Evolutionary conservation across 1,140 invertebrate genomes (phyloP).

Genomic region (Atopsyche davidsoni): DNA sequence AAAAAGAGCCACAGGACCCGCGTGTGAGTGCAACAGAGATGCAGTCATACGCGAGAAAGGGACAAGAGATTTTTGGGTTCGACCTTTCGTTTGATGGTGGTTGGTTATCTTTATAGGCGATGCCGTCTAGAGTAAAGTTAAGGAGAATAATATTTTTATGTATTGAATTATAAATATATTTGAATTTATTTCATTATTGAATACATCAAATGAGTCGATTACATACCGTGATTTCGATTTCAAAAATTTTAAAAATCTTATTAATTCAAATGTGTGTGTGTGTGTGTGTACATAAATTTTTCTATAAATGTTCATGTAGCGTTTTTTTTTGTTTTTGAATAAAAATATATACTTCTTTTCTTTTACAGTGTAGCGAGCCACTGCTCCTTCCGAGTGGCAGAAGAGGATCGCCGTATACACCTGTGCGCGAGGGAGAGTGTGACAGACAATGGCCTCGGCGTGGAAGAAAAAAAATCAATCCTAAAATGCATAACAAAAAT

Average conservation of each 20-base stretch:
- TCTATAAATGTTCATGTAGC: no score
- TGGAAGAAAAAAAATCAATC: slow-evolving; percentile 29
- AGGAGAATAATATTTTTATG: slow-evolving; percentile 10
- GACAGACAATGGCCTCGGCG: slow-evolving; percentile 7
- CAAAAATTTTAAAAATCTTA: no score
- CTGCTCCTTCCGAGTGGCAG: slow-evolving; percentile 23
- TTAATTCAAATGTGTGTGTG: no score
- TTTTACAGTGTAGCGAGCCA: background rate
- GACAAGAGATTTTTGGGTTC: slow-evolving; percentile 14
- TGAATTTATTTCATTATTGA: no score
- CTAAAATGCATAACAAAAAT: slow-evolving; percentile 29
- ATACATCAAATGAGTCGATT: no score
- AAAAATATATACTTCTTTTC: no score
- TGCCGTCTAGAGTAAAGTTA: slow-evolving; percentile 13
- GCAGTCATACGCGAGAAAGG: background rate
- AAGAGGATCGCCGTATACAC: slow-evolving; percentile 18
- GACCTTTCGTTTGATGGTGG: slow-evolving; percentile 26
- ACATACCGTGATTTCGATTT: no score
- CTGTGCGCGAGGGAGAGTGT: slow-evolving; percentile 1
- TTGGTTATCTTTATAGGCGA: slow-evolving; percentile 28
- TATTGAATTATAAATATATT: no score
- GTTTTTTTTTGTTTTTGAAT: no score
- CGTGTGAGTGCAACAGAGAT: slow-evolving; percentile 21
- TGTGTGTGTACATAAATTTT: no score
- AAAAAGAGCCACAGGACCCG: slow-evolving; percentile 25